phyloP scores from a whole-genome alignment of 2,888 invertebrate species.

The Busseola fusca region DNA sequence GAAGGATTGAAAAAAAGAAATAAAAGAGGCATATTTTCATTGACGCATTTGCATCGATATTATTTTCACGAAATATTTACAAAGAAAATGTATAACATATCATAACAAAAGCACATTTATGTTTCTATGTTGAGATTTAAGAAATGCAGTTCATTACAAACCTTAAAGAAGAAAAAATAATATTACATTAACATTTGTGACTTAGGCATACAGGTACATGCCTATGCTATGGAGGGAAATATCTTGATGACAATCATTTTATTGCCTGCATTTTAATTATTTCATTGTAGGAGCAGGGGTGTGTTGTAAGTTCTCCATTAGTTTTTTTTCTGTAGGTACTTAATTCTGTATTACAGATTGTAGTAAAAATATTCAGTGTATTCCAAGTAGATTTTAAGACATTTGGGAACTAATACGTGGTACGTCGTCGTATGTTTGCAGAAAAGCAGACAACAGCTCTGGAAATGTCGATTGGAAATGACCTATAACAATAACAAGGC shows the following conservation, averaged over 20 bases:
- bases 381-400: neutral
- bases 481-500: slow-evolving; percentile 35
- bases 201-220: slow-evolving; percentile 48
- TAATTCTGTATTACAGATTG: slow-evolving; percentile 2
- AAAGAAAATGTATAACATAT: slow-evolving; percentile 83
- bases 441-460: slow-evolving; percentile 15
- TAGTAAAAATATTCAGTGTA: slow-evolving; percentile 9
- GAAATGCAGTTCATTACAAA: slow-evolving; percentile 80
- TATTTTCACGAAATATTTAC: slow-evolving; percentile 86
- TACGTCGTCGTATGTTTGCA: slow-evolving; percentile 27
- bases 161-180: slow-evolving; percentile 55
- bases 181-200: slow-evolving; percentile 52
- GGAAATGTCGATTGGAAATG: slow-evolving; percentile 33
- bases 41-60: slow-evolving; percentile 82
- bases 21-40: slow-evolving; percentile 69
- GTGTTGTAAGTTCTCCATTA: slow-evolving; percentile 10
- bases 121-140: slow-evolving; percentile 75
- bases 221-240: slow-evolving; percentile 57
- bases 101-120: slow-evolving; percentile 84
- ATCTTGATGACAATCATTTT: slow-evolving; percentile 12
- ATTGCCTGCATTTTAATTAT: slow-evolving; percentile 16
- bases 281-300: slow-evolving; percentile 1
- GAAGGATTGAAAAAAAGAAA: no score
- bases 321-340: neutral
- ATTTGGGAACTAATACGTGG: neutral